Percentiles rank a stretch among this genome's conserved stretches.
These are phyloP conservation scores for Stenoptilia bipunctidactyla DNA, from an alignment of 2,888 invertebrate species.

Conservation along the genomic window DNA sequence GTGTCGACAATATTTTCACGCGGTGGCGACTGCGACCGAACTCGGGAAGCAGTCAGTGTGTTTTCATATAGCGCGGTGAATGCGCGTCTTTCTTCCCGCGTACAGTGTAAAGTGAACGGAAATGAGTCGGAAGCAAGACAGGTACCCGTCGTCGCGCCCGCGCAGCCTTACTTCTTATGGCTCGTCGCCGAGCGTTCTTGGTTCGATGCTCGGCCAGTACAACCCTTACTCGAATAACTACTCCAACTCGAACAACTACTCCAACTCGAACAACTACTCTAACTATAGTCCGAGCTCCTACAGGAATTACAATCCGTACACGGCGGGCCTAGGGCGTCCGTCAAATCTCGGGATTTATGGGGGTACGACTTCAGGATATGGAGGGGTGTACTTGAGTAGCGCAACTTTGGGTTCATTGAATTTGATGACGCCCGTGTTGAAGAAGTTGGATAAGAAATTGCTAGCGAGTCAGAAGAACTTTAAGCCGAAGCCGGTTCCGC, in stretches of 20 bases:
- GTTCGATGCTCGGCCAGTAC: constrained; percentile 50
- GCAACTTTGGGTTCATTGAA: constrained; percentile 70
- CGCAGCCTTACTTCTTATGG: constrained; percentile 53
- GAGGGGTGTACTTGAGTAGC: constrained; percentile 75
- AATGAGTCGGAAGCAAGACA: constrained; percentile 63
- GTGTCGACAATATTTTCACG: constrained; percentile 52
- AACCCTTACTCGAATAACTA: constrained; percentile 33
- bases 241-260: constrained; percentile 42
- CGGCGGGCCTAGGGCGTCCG: constrained; percentile 48
- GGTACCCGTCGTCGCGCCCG: constrained; percentile 44
- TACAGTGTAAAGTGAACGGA: constrained; percentile 35
- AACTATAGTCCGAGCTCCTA: constrained; percentile 39
- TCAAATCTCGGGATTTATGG: constrained; percentile 68
- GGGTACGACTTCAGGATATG: constrained; percentile 76
- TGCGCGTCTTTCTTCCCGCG: constrained; percentile 29
- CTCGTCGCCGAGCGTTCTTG: constrained; percentile 55
- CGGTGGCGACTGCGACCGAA: constrained; percentile 34
- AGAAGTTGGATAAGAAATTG: constrained; percentile 59
- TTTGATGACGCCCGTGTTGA: constrained; percentile 67
- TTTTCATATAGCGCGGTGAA: constrained; percentile 40
- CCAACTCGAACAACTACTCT: constrained; percentile 24
- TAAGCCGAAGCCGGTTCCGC: constrained; percentile 53
- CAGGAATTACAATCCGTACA: constrained; percentile 60
- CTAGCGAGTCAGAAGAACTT: constrained; percentile 64
- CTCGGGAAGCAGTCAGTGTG: constrained; percentile 49